These are phyloP conservation scores for Nomada ruficornis DNA, from an alignment of 2,888 invertebrate genomes.

Conservation along the genomic window DNA sequence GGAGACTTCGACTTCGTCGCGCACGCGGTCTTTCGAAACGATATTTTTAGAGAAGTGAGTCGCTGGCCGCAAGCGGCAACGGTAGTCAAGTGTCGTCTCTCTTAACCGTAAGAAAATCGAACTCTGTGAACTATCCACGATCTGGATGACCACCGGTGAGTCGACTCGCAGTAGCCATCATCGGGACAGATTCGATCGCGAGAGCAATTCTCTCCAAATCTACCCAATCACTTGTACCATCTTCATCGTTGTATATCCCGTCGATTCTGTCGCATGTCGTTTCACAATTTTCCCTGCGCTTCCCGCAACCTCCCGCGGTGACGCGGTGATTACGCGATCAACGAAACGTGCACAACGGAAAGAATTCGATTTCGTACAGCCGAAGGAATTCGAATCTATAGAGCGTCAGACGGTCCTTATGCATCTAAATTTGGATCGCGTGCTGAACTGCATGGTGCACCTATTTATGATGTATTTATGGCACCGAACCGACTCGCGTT, in stretches of 20 bases:
- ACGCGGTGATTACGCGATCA: not conserved
- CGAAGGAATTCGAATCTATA: not conserved
- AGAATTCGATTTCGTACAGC: not conserved
- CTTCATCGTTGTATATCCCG: not conserved
- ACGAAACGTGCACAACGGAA: not conserved
- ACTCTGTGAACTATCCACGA: constrained; percentile 34
- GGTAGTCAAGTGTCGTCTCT: constrained; percentile 64
- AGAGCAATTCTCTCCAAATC: not conserved
- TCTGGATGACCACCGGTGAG: constrained; percentile 59
- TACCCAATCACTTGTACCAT: too few species aligned
- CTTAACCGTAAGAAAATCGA: constrained; percentile 61
- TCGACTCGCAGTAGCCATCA: constrained; percentile 3
- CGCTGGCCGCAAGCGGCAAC: constrained; percentile 65
- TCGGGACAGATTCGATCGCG: not conserved
- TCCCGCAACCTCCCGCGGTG: constrained; percentile 5
- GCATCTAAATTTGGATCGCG: constrained; percentile 48
- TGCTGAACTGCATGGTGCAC: constrained; percentile 33
- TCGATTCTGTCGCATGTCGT: not conserved
- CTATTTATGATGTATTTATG: constrained; percentile 63
- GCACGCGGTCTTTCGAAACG: constrained; percentile 72
- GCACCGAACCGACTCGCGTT: constrained; percentile 35
- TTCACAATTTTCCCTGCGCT: constrained; percentile 3
- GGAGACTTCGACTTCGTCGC: constrained; percentile 47
- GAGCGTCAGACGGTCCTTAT: not conserved
- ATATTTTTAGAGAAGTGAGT: constrained; percentile 72